Evolutionary conservation across 2,888 invertebrate genomes (phyloP).

Genomic region (Ametastegia equiseti): DNA sequence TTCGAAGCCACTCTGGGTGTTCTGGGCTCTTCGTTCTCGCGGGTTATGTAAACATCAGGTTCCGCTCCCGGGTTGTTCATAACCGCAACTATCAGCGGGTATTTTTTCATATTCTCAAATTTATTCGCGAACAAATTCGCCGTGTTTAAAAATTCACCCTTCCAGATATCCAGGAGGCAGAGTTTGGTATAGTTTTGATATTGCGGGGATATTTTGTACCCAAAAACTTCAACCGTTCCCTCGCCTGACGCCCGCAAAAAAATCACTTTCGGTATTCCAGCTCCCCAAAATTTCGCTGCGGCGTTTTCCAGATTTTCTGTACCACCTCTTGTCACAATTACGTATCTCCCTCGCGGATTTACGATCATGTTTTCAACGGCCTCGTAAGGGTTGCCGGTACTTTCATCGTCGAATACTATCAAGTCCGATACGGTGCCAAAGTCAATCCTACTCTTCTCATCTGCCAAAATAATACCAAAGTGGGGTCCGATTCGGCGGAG

Average conservation of each 20-base stretch:
- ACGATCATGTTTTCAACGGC: not conserved
- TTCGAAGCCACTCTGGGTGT: not conserved
- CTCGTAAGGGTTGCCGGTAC: not conserved
- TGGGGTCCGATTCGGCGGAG: too few species aligned
- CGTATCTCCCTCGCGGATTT: slow-evolving; percentile 3
- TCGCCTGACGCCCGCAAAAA: not conserved
- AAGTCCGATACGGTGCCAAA: not conserved
- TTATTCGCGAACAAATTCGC: not conserved
- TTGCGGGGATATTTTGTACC: not conserved
- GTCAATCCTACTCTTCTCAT: not conserved
- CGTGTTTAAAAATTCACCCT: not conserved
- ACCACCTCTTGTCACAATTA: not conserved
- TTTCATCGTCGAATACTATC: not conserved
- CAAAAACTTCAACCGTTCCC: not conserved
- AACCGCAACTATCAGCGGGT: slow-evolving; percentile 15
- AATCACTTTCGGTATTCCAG: not conserved
- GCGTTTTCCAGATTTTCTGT: not conserved
- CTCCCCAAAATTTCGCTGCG: not conserved
- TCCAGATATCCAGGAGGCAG: not conserved
- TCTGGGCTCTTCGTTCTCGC: not conserved
- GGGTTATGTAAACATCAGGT: not conserved
- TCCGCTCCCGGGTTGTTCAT: not conserved
- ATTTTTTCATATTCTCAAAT: not conserved
- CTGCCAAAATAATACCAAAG: not conserved
- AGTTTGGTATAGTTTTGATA: not conserved